Base-by-base conservation (phyloP, 35 echinoderm and acorn worm genomes). In the Holothuria glaberrima region DNA sequence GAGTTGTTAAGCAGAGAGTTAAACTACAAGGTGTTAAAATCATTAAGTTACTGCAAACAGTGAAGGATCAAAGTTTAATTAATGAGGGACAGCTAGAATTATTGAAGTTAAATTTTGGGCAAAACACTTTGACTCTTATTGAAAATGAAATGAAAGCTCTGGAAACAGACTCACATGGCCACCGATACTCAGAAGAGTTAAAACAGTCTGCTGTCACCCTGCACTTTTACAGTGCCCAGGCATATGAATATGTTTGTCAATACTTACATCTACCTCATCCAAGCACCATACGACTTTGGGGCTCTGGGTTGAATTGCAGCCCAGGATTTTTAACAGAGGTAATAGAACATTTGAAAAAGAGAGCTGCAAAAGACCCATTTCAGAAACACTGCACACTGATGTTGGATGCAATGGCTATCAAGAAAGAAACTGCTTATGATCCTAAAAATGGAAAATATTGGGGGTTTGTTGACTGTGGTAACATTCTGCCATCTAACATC, bases 391-490 rank as follows among this genome's bases (percentile, higher is more conserved):
- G 81, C 52, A 64, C 69, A 18, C 80, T 91, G 9, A 86, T 91
- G 81, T 56, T 91, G 9, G 80, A 91, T 86, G 90, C 80, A 12
- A 91, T 91, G 90, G 60, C 90, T 12, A 4, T 91, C 0, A 89
- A 93, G 85, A 93, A 93, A 82, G 86, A 93, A 75, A 59, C 89
- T 35, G 88, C 81, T 18, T 91, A 46, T 83, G 62, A 91, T 27
- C 80, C 62, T 25, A 91, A 91, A 58, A 75, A 10, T 28, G 62
- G 63, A 5, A 86, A 54, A 9, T 91, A 91, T 68, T 57, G 48
- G 3, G 80, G 90, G 52, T 91, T 91, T 44, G 58, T 91, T 12
- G 90, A 91, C 63, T 91, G 89, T 46, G 89, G 76, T 2, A 82
- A 91, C 30, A 46, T 91, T 48, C 48, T 59, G 13, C 44, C 74